A percentile compares a stretch with the other conserved stretches of the same genome.
Conservation (phyloP, 2,797 vertebrate genomes). For the Gadopsis marmoratus region DNA sequence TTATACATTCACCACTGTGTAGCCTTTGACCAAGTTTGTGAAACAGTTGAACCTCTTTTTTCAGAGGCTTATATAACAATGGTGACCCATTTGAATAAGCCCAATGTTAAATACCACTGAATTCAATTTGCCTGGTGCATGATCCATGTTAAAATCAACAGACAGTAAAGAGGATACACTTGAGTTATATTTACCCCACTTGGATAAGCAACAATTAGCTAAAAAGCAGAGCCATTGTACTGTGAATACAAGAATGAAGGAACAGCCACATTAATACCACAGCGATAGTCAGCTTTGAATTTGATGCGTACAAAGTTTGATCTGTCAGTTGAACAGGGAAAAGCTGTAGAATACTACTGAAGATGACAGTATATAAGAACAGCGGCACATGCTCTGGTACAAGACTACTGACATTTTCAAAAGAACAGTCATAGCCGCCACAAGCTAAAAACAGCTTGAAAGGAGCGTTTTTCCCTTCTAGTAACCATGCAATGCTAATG, state of each 20-base stretch:
- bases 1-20: accelerated
- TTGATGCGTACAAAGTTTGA: not conserved
- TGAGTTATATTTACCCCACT: not conserved
- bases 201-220: not conserved
- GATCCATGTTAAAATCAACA: not conserved
- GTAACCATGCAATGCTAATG: not conserved
- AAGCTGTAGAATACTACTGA: not conserved
- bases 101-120: not conserved
- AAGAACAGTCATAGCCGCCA: not conserved
- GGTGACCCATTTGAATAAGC: not conserved
- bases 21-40: not conserved
- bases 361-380: not conserved
- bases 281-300: not conserved
- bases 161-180: not conserved
- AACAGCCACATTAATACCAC: not conserved
- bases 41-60: not conserved
- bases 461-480: not conserved
- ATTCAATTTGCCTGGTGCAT: not conserved
- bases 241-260: not conserved
- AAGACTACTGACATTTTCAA: not conserved
- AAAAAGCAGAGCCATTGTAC: not conserved
- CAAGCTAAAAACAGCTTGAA: not conserved
- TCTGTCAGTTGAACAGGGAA: not conserved
- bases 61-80: not conserved
- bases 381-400: not conserved